Evolutionary conservation across 2,113 vertebrate genomes (phyloP), one percentile per base, ranked within the genome.

Genomic region (Dipodomys ordii): DNA sequence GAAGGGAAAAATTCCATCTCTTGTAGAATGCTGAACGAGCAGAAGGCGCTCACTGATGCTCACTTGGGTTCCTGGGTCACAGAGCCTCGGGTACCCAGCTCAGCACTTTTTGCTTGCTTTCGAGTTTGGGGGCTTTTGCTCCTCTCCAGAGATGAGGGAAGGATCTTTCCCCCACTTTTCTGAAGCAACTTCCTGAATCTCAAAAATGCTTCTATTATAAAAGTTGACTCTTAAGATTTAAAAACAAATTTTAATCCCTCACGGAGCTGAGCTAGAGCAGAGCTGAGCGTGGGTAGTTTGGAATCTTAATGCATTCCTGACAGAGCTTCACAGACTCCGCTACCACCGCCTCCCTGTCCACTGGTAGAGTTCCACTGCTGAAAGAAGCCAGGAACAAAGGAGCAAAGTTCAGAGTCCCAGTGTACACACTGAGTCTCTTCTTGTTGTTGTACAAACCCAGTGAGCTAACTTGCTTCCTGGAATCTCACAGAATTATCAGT

Each of bases 401-500:
- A 53, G 46, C 77, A 27, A 22, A 72, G 68, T 60, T 83, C 74
- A 72, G 68, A 80, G 62, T 25, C 53, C 9, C 28, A 23, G 53
- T 57, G 0, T 62, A 35, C 79, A 91, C 77, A 35, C 39, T 74
- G 69, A 86, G 82, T 78, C 2, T 0, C 83, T 83, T 81, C 60
- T 49, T 81, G 20, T 72, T 84, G 77, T 68, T 94, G 67, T 84
- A 7, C 78, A 78, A 93, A 88, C 69, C 72, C 71, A 85, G 5
- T n/a, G 78, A 90, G 65, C 30, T 87, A 0, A 10, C 68, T 94
- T 93, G 84, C 91, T 88, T 91, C 81, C 73, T 53, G 68, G 82
- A 79, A 53, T 77, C 80, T 88, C 80, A 60, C 27, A 77, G 93
- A 73, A 62, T 57, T 83, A 64, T 74, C 57, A 46, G 62, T 49